Evolutionary conservation across 1,140 invertebrate genomes (phyloP).

Genomic region (Periplaneta americana): DNA sequence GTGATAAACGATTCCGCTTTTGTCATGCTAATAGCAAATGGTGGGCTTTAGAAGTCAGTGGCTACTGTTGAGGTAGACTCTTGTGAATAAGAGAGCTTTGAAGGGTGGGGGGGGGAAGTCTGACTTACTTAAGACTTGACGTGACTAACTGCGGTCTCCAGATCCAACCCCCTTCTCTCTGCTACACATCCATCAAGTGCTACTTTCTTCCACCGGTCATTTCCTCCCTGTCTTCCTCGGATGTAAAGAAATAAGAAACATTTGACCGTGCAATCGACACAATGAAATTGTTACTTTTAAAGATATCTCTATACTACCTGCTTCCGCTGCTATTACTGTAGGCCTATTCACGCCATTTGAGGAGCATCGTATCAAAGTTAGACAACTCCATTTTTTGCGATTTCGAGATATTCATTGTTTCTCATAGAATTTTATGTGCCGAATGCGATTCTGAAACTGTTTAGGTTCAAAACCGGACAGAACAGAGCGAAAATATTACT

Average conservation of each 20-base stretch:
- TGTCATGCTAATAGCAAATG: conserved; percentile 6
- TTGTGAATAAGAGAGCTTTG: conserved; percentile 1
- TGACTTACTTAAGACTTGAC: background rate
- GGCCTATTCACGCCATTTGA: background rate
- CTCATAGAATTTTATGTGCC: too few species aligned
- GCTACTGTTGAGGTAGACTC: background rate
- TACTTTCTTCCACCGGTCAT: background rate
- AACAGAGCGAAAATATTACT: too few species aligned
- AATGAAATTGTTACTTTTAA: background rate
- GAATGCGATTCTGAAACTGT: too few species aligned
- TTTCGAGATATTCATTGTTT: too few species aligned
- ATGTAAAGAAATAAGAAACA: background rate
- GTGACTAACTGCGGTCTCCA: background rate
- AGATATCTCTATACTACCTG: too few species aligned
- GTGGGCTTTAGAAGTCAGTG: background rate
- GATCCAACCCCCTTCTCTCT: background rate
- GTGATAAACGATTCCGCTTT: conserved; percentile 5
- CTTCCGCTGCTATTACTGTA: too few species aligned
- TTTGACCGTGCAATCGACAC: background rate
- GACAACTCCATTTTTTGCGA: too few species aligned
- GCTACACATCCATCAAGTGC: background rate
- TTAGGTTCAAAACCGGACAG: too few species aligned
- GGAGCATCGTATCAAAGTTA: too few species aligned
- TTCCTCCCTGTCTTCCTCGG: background rate
- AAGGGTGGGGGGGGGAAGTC: background rate